A percentile compares a stretch with the other conserved stretches of the same genome.
These are phyloP conservation scores for Metalampra italica DNA, from an alignment of 2,888 invertebrate species.

Conservation along the genomic window DNA sequence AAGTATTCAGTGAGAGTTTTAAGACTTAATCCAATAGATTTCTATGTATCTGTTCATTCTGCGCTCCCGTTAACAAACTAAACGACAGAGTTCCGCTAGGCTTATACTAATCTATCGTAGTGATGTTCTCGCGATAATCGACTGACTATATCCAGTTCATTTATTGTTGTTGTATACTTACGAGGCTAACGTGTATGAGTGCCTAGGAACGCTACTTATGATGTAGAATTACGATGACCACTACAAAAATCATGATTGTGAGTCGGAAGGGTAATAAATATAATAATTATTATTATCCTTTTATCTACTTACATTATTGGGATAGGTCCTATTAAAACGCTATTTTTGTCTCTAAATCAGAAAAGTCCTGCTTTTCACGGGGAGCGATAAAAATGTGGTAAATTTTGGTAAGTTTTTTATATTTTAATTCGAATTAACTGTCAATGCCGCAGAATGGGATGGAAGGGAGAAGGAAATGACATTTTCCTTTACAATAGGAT, in stretches of 20 bases:
- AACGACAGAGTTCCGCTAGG: slow-evolving; percentile 31
- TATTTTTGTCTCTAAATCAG: slow-evolving; percentile 61
- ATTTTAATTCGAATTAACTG: too few relatives aligned
- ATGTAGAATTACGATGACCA: slow-evolving; percentile 71
- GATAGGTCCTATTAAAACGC: slow-evolving; percentile 44
- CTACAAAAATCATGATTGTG: slow-evolving; percentile 69
- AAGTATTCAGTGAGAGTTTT: too few relatives aligned
- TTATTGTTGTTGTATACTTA: slow-evolving; percentile 31
- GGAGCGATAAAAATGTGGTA: not conserved
- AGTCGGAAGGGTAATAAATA: slow-evolving; percentile 68
- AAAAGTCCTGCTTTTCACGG: slow-evolving; percentile 33
- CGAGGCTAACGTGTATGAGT: slow-evolving; percentile 69
- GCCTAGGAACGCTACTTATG: slow-evolving; percentile 76
- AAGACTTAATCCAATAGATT: not conserved
- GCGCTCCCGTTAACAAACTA: slow-evolving; percentile 9
- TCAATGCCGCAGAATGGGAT: too few relatives aligned
- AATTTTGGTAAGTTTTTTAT: too few relatives aligned
- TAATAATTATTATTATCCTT: slow-evolving; percentile 54
- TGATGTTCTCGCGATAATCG: slow-evolving; percentile 43
- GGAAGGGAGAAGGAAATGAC: too few relatives aligned
- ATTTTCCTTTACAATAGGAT: too few relatives aligned
- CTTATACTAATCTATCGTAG: slow-evolving; percentile 31
- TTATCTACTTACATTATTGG: slow-evolving; percentile 38
- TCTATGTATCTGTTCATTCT: slow-evolving; percentile 3
- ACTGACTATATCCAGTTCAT: slow-evolving; percentile 49